Percentiles rank a stretch among this genome's conserved stretches.
Evolutionary conservation across 2,113 vertebrate genomes (phyloP).

Genomic region (Oreochromis aureus): DNA sequence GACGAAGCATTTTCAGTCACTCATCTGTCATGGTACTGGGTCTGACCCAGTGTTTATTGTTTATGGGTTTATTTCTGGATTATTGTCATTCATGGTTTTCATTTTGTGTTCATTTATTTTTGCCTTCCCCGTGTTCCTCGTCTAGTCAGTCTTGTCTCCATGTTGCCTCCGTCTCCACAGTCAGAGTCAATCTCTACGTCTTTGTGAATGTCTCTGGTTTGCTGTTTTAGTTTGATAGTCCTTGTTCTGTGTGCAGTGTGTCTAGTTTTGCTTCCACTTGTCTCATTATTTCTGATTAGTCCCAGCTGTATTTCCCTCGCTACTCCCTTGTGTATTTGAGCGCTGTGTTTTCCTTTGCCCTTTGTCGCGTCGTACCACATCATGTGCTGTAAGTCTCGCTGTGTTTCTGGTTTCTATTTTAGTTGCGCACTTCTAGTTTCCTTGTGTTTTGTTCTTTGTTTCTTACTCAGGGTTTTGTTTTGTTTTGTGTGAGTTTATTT

Average conservation of each 20-base stretch:
- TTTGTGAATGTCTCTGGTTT: not conserved
- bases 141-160: not conserved
- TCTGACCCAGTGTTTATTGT: not conserved
- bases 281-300: not conserved
- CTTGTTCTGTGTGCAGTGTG: not conserved
- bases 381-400: not conserved
- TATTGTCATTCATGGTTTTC: not conserved
- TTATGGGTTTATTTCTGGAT: not conserved
- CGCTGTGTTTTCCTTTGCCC: not conserved
- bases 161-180: not conserved
- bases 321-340: too few relatives aligned
- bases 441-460: not conserved
- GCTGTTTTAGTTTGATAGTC: not conserved
- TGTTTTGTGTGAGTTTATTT: not conserved
- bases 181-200: fast-evolving
- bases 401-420: not conserved
- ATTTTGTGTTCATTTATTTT: not conserved
- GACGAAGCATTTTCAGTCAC: not conserved
- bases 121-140: not conserved
- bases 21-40: not conserved
- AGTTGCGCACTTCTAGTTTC: fast-evolving
- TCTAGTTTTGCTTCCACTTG: not conserved
- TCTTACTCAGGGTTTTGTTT: not conserved
- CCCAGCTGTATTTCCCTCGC: not conserved
- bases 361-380: not conserved